phyloP scores from a whole-genome alignment of 2,113 vertebrate species.

The Nothobranchius kuhntae region DNA sequence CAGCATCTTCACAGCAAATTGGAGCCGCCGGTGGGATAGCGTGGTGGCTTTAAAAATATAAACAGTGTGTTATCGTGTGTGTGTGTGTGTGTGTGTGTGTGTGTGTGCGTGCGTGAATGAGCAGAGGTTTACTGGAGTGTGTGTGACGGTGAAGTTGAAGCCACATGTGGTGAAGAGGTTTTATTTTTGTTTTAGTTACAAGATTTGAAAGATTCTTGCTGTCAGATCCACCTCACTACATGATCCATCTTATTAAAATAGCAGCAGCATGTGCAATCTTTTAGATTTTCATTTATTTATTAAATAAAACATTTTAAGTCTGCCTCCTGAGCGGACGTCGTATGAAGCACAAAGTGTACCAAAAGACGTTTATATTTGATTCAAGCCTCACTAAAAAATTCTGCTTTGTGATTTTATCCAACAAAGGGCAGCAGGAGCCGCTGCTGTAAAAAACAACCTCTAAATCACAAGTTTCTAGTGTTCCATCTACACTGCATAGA shows the following conservation, averaged over 20 bases:
- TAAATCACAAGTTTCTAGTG: constrained; percentile 1
- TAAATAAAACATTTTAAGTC: too few species aligned
- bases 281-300: too few species aligned
- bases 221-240: too few species aligned
- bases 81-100: not conserved
- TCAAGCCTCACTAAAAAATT: not conserved
- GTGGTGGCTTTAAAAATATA: constrained; percentile 48
- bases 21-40: constrained; percentile 32
- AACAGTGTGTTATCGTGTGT: constrained; percentile 39
- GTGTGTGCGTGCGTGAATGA: constrained; percentile 11
- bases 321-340: too few species aligned
- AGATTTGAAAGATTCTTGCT: too few species aligned
- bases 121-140: too few species aligned
- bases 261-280: too few species aligned
- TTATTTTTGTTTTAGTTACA: too few species aligned
- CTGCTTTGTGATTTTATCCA: not conserved
- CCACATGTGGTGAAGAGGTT: too few species aligned
- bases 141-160: too few species aligned
- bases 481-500: constrained; percentile 13
- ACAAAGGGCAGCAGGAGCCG: constrained; percentile 10
- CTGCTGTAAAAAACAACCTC: constrained; percentile 1
- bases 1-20: constrained; percentile 41
- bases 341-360: too few species aligned
- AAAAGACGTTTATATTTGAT: not conserved
- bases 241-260: too few species aligned